Conservation (phyloP, 2,113 vertebrate species). For the Phaethornis superciliosus region DNA sequence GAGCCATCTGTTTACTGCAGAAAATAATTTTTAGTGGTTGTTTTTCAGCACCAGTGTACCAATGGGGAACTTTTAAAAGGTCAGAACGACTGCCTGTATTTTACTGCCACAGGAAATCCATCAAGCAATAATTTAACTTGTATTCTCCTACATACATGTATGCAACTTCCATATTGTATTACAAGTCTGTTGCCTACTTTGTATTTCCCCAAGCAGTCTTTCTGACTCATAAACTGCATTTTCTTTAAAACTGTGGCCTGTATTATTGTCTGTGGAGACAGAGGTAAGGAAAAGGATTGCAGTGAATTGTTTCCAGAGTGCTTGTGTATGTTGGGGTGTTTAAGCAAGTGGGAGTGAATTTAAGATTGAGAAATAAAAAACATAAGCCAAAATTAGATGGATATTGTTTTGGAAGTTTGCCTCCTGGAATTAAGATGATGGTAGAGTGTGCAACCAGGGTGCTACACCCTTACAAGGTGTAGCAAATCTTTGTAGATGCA, state of each 20-base stretch:
- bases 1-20: conserved; percentile 30
- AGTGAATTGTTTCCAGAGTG: conserved; percentile 32
- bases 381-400: not conserved
- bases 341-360: not conserved
- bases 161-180: conserved; percentile 4
- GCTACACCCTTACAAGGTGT: not conserved
- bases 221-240: conserved; percentile 32
- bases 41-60: conserved; percentile 17
- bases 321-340: not conserved
- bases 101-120: conserved; percentile 2
- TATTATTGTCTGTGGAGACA: conserved; percentile 4
- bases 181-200: conserved; percentile 35
- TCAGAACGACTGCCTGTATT: conserved; percentile 4
- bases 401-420: not conserved
- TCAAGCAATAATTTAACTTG: conserved; percentile 37
- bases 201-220: conserved; percentile 31
- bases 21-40: conserved; percentile 27
- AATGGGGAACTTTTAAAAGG: not conserved
- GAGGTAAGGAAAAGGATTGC: not conserved
- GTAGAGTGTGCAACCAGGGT: not conserved
- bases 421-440: not conserved
- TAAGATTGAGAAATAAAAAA: not conserved
- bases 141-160: not conserved
- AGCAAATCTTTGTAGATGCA: not conserved
- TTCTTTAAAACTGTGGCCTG: conserved; percentile 15